These are phyloP conservation scores for Notiomystis cincta DNA, from an alignment of 2,113 vertebrate species.

Conservation along the genomic window DNA sequence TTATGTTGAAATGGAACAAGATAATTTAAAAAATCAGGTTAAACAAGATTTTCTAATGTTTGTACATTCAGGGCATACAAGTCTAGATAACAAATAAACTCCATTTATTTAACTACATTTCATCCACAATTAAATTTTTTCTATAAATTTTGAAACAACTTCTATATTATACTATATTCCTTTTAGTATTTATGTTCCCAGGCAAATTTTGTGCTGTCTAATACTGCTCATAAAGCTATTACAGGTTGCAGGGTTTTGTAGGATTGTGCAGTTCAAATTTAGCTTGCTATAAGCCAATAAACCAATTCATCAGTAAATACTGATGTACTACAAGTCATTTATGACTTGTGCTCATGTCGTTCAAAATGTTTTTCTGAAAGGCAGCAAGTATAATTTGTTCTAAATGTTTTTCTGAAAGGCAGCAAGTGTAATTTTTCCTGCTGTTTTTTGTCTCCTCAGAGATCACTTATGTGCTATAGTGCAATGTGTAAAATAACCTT, in stretches of 20 bases:
- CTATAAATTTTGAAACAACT: neutral
- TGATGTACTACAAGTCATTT: neutral
- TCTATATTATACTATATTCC: neutral
- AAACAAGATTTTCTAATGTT: neutral
- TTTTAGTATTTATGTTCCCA: neutral
- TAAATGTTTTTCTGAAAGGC: neutral
- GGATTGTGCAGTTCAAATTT: neutral
- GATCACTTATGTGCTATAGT: neutral
- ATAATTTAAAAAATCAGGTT: neutral
- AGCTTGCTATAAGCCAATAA: neutral
- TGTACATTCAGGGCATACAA: neutral
- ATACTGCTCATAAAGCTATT: neutral
- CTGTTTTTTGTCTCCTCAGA: neutral
- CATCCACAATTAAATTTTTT: neutral
- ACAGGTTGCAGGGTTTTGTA: neutral
- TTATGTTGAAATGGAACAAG: conserved; percentile 2
- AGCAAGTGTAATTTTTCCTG: neutral
- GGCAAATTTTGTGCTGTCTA: neutral
- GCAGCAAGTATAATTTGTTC: neutral
- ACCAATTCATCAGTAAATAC: neutral
- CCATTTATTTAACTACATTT: neutral
- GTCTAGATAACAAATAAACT: neutral
- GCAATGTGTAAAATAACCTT: neutral
- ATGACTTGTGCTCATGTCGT: neutral
- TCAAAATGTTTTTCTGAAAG: neutral